These are phyloP conservation scores for Cataglyphis albicans DNA, from an alignment of 2,888 invertebrate genomes.

Conservation along the genomic window DNA sequence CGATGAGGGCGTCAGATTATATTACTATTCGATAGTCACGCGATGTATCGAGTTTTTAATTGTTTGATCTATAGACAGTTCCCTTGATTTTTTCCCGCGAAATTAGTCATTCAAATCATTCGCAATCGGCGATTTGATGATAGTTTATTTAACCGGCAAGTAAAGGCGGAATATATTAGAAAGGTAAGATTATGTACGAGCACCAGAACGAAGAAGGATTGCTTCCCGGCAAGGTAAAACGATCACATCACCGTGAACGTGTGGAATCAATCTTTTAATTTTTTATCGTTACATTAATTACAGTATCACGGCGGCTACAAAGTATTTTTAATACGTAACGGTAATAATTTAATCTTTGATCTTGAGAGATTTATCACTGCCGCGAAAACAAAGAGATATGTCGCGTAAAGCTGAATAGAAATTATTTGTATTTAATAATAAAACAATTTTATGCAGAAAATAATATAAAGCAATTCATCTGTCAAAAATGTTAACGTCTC, in stretches of 20 bases:
- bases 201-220: not conserved
- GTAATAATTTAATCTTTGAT: constrained; percentile 2
- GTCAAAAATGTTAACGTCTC: not conserved
- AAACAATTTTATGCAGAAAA: not conserved
- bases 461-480: not conserved
- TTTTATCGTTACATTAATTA: not conserved
- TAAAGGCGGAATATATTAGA: constrained; percentile 30
- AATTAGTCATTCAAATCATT: constrained; percentile 10
- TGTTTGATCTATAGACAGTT: not conserved
- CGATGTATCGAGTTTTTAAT: not conserved
- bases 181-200: constrained; percentile 15
- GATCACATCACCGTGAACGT: not conserved
- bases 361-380: not conserved
- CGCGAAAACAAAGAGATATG: not conserved
- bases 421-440: not conserved
- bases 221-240: not conserved
- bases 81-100: not conserved
- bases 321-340: not conserved
- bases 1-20: constrained; percentile 1
- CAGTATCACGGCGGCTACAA: too few species aligned
- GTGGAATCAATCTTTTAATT: not conserved
- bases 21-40: not conserved
- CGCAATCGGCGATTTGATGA: not conserved
- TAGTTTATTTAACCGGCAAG: constrained; percentile 19
- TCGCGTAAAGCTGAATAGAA: not conserved